These are phyloP conservation scores for Rhincodon typus DNA, from an alignment of 2,797 vertebrate genomes.

Conservation along the genomic window DNA sequence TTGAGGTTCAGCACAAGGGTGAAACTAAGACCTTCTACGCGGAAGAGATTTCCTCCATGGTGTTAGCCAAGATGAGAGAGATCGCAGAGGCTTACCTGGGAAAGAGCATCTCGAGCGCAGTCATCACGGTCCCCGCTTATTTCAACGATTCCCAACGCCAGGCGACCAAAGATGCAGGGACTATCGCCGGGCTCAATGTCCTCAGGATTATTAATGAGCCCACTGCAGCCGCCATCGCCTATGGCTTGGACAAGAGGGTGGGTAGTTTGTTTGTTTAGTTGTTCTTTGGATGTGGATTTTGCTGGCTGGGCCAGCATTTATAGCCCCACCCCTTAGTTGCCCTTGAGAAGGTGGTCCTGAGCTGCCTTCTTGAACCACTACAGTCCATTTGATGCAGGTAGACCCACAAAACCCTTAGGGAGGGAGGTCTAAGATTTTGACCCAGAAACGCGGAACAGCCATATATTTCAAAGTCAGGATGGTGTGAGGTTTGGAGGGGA, in stretches of 20 bases:
- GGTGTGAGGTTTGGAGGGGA: too few species aligned
- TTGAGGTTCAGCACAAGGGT: conserved; percentile 17
- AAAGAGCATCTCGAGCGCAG: conserved; percentile 41
- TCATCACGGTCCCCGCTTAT: conserved; percentile 37
- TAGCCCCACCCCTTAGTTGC: too few species aligned
- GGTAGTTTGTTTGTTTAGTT: neutral
- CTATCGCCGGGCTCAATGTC: conserved; percentile 33
- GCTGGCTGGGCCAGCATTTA: too few species aligned
- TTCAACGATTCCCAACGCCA: conserved; percentile 32
- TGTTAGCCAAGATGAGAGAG: conserved; percentile 11
- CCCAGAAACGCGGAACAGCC: too few species aligned
- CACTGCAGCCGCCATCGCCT: conserved; percentile 35
- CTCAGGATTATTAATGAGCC: conserved; percentile 37
- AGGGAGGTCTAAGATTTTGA: too few species aligned
- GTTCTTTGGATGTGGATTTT: too few species aligned
- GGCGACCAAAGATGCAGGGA: conserved; percentile 33
- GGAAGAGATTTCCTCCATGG: conserved; percentile 37
- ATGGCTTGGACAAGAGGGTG: conserved; percentile 33
- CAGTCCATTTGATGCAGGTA: too few species aligned
- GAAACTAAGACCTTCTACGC: conserved; percentile 29
- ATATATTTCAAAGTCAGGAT: too few species aligned
- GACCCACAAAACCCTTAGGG: too few species aligned
- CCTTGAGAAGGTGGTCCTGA: too few species aligned
- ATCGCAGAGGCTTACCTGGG: conserved; percentile 52
- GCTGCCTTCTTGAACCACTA: too few species aligned